phyloP scores from a whole-genome alignment of 1,140 invertebrate species.

The Leucophenga varia region DNA sequence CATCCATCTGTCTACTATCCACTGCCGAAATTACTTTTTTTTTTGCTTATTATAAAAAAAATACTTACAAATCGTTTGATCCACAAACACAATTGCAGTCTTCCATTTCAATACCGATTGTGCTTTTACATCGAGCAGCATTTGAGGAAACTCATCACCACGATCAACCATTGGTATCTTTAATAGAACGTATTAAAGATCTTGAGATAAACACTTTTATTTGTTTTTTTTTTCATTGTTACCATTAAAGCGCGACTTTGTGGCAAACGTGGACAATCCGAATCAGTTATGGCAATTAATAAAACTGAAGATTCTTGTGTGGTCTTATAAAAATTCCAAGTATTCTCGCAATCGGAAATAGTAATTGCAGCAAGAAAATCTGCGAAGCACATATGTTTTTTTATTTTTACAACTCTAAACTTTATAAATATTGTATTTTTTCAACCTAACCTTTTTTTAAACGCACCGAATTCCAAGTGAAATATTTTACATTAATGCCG shows the following conservation, averaged over 20 bases:
- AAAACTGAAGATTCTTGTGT: constrained; percentile 65
- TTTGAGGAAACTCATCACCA: constrained; percentile 72
- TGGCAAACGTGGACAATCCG: constrained; percentile 73
- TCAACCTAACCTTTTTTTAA: constrained; percentile 64
- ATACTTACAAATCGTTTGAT: constrained; percentile 69
- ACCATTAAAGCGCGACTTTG: constrained; percentile 65
- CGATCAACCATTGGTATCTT: constrained; percentile 64
- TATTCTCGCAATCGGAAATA: constrained; percentile 67
- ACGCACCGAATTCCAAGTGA: constrained; percentile 65
- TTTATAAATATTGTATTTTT: neutral
- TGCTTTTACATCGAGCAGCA: constrained; percentile 70
- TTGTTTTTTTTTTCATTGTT: neutral
- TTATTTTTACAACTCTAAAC: no score
- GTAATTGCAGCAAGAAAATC: constrained; percentile 71
- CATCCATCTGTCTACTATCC: no score
- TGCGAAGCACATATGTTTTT: constrained; percentile 37
- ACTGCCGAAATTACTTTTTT: no score
- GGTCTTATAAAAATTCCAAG: constrained; percentile 66
- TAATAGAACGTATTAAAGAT: neutral
- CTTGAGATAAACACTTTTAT: no score
- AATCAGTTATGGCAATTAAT: constrained; percentile 67
- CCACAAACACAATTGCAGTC: constrained; percentile 68
- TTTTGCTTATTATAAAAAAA: constrained; percentile 21
- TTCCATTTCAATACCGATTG: constrained; percentile 67
- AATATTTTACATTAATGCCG: constrained; percentile 65